Evolutionary conservation across 2,888 invertebrate genomes (phyloP), one percentile per base, ranked within the genome.

Genomic region (Ferdinandea cuprea): DNA sequence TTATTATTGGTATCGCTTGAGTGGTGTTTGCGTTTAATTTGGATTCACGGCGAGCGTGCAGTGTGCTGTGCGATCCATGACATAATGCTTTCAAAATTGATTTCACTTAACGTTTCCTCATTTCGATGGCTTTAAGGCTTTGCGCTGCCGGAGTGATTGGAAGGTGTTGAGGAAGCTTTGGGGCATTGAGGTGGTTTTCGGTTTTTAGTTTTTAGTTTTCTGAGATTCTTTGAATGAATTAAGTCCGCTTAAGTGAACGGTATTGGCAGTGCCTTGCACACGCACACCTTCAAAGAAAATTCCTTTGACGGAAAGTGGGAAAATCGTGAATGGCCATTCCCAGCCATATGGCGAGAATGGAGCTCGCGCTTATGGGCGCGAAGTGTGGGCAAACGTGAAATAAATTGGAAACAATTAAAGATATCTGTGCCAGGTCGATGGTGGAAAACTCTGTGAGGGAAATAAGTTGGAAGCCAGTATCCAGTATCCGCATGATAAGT

Each of bases 1-100:
- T 68, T 78, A 58, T 61, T 37, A 68, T 73, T 48, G 61, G 50
- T 52, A 42, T 42, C 76, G 42, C 66, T 50, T 21, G 56, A 81
- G 52, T 48, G 52, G 42, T 81, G 72, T 83, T 83, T 77, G 66
- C 59, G 21, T 77, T 83, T 72, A 72, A 83, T 77, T 83, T 81
- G 59, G 46, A 35, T 21, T 81, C 58, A 66, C 59, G 44, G 46
- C 48, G 25, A 46, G 35, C 35, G 28, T 11, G 17, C 44, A n/a
- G n/a, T n/a, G n/a, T n/a, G 42, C 17, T 37, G 28, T 40, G 74
- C 48, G 48, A 66, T 56, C 46, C 74, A 69, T 80, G 80, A 74
- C 74, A 58, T 69, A 74, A 74, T 74, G 63, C 54, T 54, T 61
- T 68, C 74, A 17, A 61, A 80, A 68, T 74, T 74, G 59, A 61